Base-by-base conservation (phyloP, 2,113 vertebrate genomes). In the Ranitomeya variabilis region DNA sequence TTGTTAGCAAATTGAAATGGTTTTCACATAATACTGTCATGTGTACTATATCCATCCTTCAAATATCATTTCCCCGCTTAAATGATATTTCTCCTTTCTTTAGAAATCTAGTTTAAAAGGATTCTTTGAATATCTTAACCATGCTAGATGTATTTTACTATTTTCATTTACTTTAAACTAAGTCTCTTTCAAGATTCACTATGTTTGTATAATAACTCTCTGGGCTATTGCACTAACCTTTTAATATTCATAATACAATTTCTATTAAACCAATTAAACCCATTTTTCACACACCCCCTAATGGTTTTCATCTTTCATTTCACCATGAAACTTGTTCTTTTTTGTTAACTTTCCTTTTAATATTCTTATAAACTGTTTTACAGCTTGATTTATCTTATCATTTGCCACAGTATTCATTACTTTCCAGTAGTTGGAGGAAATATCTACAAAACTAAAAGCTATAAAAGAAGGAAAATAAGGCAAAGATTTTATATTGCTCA, bases 141-240 rank as follows among this genome's bases (percentile, higher is more conserved):
- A 83, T 83, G 81, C 80, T 83, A 83, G 81, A 83, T 83, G 64
- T 83, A 83, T 83, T 83, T 83, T 83, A 83, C 81, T 83, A 83
- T 83, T 67, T 83, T 83, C 64, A 83, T 83, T 83, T 83, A 83
- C 81, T 83, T 83, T 83, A 83, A 83, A 83, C 81, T 64, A 51
- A 83, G 81, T 69, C 45, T 21, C 81, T 83, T 83, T 83, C 81
- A 83, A 83, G 81, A 83, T 83, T 69, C 81, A 67, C 81, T 52
- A 66, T 83, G 81, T 83, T 83, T 83, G 81, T 69, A 83, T 83
- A 83, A 83, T 83, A 83, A 83, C 81, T 83, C 81, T 83, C 81
- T 69, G 81, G 81, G 81, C 81, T 83, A 83, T 83, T 83, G 81
- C 81, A 69, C 81, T 71, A 84, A 84, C 82, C 82, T 71, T 84